These are phyloP conservation scores for Gasteruption jaculator DNA, from an alignment of 2,888 invertebrate genomes.

Conservation along the genomic window DNA sequence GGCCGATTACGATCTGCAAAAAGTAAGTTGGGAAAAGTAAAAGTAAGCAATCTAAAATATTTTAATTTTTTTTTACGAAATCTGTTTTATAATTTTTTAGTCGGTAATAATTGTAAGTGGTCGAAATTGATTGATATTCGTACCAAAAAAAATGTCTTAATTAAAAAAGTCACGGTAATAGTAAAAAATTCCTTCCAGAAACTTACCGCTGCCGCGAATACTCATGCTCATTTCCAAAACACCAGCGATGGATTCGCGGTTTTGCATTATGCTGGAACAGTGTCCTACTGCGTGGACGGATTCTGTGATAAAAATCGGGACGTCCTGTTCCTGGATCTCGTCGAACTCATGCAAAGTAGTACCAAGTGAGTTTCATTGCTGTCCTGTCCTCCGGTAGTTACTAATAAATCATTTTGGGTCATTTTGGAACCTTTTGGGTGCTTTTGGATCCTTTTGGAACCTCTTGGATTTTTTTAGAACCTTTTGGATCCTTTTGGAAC, in stretches of 20 bases:
- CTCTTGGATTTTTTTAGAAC: no score
- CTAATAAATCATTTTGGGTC: background rate
- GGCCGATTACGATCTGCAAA: conserved; percentile 59
- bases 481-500: no score
- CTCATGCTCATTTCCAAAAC: conserved; percentile 59
- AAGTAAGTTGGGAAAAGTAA: conserved; percentile 36
- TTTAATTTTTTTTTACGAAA: no score
- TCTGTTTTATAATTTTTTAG: conserved; percentile 4
- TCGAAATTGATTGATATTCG: no score
- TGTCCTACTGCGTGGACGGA: conserved; percentile 60
- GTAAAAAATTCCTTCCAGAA: no score
- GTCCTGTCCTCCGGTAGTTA: background rate
- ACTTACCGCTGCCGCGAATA: conserved; percentile 53
- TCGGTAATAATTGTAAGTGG: no score
- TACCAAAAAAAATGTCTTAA: no score
- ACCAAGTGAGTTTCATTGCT: conserved; percentile 51
- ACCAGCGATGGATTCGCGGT: conserved; percentile 59
- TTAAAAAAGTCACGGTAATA: no score
- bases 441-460: no score
- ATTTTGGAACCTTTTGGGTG: background rate
- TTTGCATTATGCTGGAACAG: conserved; percentile 67
- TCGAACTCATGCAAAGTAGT: conserved; percentile 64
- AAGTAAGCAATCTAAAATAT: no score
- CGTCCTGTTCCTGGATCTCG: conserved; percentile 62
- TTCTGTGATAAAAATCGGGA: conserved; percentile 69